Base-by-base conservation (phyloP, 2,888 invertebrate genomes). In the Leucophora obtusa region DNA sequence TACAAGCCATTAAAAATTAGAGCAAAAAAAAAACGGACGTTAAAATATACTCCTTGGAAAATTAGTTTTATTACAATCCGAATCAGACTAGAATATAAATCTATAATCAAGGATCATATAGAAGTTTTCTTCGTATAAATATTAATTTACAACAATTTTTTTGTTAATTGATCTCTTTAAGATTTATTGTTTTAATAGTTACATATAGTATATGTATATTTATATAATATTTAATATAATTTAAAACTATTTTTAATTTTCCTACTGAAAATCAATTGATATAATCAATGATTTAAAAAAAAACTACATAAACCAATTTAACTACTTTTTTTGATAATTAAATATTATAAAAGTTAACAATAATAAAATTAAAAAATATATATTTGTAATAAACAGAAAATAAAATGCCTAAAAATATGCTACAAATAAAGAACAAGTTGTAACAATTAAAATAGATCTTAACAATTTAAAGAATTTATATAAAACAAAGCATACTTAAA, bases 241-340 rank as follows among this genome's bases (percentile, higher is more conserved):
- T 35, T 69, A 58, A 74, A 80, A 70, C 54, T 79, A 75, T 28
- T 62, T 28, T 80, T 76, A 80, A 80, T 68, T 75, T 75, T 58
- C 21, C 79, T 80, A 80, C 68, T 66, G 71, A 68, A 76, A 80
- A 50, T 75, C 75, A 75, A 79, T 79, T 70, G 65, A 70, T 71
- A 71, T 59, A 74, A 63, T 76, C 65, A 78, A 66, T 66, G 50
- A 60, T 71, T 72, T 56, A 35, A 71, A 33, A 54, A 56, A 28
- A 38, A 18, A 38, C 71, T 71, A 71, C 66, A 76, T 70, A 59
- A 80, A 76, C 80, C 80, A 80, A 79, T 76, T 76, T 51, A 72
- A 68, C 80, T 80, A 80, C 18, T 66, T 17, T 65, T n/a, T 56
- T 28, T 63, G 15, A 63, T 50, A 73, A 70, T 38, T 28, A 56